Evolutionary conservation across 2,888 invertebrate species (phyloP).

Genomic region (Nomada fucata): DNA sequence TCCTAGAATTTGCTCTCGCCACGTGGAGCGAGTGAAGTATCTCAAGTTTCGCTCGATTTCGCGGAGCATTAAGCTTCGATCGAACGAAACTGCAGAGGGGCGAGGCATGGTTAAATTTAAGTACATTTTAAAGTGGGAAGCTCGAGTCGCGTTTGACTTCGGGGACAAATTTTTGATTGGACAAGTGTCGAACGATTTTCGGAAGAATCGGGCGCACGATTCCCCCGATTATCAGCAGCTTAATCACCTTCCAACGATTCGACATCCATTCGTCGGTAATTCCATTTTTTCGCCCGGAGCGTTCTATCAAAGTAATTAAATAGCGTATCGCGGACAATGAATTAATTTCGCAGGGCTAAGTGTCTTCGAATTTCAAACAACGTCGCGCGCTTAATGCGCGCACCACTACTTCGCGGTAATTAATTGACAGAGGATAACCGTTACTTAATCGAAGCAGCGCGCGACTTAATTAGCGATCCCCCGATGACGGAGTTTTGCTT

Average conservation of each 20-base stretch:
- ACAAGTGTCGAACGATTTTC: constrained; percentile 2
- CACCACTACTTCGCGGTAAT: constrained; percentile 50
- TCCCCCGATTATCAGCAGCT: neutral
- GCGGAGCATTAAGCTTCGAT: neutral
- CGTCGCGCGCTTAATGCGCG: constrained; percentile 23
- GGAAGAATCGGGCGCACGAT: neutral
- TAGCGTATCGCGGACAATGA: constrained; percentile 24
- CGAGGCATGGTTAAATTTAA: neutral
- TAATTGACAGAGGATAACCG: constrained; percentile 42
- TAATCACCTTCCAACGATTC: neutral
- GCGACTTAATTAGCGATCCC: constrained; percentile 47
- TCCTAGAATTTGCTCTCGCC: no score
- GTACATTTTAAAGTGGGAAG: neutral
- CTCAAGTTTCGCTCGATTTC: neutral
- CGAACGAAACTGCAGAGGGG: neutral
- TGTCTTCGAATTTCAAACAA: constrained; percentile 44
- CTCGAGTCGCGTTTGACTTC: neutral
- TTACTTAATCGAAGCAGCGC: constrained; percentile 42
- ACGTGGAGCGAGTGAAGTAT: neutral
- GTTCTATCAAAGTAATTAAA: constrained; percentile 13
- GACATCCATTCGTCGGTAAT: neutral
- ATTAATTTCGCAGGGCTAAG: constrained; percentile 14
- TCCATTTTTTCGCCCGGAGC: neutral
- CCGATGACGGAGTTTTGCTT: constrained; percentile 19
- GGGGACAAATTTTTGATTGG: constrained; percentile 2